Evolutionary conservation across 2,797 vertebrate genomes (phyloP).

Genomic region (Clamator glandarius): DNA sequence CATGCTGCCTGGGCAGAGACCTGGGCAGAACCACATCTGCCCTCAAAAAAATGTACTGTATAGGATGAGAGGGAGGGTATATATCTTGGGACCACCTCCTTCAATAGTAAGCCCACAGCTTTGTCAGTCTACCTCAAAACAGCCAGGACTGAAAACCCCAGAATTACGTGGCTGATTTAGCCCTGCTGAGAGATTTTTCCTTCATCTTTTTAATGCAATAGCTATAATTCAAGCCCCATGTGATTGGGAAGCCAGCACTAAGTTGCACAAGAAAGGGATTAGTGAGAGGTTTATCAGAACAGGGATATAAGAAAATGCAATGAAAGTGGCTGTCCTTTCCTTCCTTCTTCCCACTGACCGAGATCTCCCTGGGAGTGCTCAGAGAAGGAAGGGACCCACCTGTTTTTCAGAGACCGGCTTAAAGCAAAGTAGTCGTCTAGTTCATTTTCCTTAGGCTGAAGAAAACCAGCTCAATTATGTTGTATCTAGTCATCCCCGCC

Average conservation of each 20-base stretch:
- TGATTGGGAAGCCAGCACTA: background rate
- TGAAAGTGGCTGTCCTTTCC: background rate
- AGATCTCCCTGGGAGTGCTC: background rate
- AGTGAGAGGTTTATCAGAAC: background rate
- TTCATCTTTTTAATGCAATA: background rate
- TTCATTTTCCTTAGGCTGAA: background rate
- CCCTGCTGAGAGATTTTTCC: background rate
- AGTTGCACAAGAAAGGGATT: background rate
- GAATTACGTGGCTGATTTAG: background rate
- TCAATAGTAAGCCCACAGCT: background rate
- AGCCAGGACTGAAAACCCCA: background rate
- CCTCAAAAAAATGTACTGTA: background rate
- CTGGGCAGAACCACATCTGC: background rate
- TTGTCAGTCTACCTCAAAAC: background rate
- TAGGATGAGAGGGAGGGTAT: background rate
- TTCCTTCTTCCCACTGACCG: background rate
- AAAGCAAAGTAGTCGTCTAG: background rate
- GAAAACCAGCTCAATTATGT: background rate
- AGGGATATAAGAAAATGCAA: background rate
- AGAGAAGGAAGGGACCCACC: background rate
- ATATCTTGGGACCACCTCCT: background rate
- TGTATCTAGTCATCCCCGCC: background rate
- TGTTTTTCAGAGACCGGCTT: background rate
- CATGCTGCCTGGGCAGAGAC: background rate
- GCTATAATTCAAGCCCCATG: background rate